Conservation (phyloP, 2,113 vertebrate species). For the Campylorhamphus procurvoides region DNA sequence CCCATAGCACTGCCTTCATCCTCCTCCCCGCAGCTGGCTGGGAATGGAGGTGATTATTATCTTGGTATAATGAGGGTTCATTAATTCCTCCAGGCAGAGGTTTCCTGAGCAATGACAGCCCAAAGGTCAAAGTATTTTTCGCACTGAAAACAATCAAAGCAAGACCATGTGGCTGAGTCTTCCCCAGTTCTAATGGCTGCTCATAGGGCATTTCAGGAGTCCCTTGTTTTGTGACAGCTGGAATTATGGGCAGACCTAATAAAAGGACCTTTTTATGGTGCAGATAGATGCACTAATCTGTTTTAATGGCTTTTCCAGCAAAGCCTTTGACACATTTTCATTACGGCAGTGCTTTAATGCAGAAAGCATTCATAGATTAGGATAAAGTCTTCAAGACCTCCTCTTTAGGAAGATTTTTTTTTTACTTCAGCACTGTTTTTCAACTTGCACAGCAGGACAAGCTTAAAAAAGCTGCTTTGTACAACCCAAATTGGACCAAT, state of each 20-base stretch:
- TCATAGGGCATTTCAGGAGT: background rate
- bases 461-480: constrained; percentile 13
- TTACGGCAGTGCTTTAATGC: constrained; percentile 22
- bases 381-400: background rate
- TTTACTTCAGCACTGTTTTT: background rate
- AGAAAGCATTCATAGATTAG: constrained; percentile 18
- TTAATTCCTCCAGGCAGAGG: constrained; percentile 22
- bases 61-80: constrained; percentile 12
- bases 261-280: constrained; percentile 41
- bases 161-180: background rate
- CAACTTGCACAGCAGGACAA: background rate
- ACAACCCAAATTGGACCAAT: background rate
- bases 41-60: background rate
- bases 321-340: constrained; percentile 55
- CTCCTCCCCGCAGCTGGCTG: background rate
- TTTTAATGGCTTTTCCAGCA: constrained; percentile 42
- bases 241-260: background rate
- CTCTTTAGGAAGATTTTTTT: background rate
- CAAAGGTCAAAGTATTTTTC: background rate
- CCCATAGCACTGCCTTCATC: background rate
- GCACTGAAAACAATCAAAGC: background rate
- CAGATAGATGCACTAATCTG: constrained; percentile 56
- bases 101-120: background rate
- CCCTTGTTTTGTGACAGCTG: constrained; percentile 12
- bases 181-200: background rate